A percentile compares a stretch with the other conserved stretches of the same genome.
Evolutionary conservation across 1,140 invertebrate genomes (phyloP).

Genomic region (Penaeus vannamei): DNA sequence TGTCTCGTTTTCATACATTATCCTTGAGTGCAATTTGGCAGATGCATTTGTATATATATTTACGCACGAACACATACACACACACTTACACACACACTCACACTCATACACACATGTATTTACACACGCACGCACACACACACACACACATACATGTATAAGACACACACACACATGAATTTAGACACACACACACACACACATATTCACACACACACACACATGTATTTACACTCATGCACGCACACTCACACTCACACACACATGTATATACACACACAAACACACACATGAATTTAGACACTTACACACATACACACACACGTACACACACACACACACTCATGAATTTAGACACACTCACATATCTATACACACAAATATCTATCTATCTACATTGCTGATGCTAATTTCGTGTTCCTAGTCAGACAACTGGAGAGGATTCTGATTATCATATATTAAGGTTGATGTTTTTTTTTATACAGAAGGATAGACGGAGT

Average conservation of each 20-base stretch:
- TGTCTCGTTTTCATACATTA: too few relatives aligned
- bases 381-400: not conserved
- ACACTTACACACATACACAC: not conserved
- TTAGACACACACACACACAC: conserved; percentile 11
- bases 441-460: too few relatives aligned
- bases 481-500: too few relatives aligned
- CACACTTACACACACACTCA: not conserved
- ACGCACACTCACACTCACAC: not conserved
- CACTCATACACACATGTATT: not conserved
- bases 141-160: too few relatives aligned
- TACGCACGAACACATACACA: too few relatives aligned
- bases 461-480: too few relatives aligned
- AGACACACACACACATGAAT: conserved; percentile 20
- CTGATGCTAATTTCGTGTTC: too few relatives aligned
- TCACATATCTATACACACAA: conserved; percentile 16
- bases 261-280: not conserved
- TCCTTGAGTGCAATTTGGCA: too few relatives aligned
- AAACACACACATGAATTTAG: not conserved
- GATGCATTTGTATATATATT: too few relatives aligned
- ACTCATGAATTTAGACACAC: conserved; percentile 9
- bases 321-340: not conserved
- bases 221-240: not conserved
- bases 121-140: not conserved
- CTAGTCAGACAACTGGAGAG: too few relatives aligned
- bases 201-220: conserved; percentile 18